Conservation (phyloP, 2,888 invertebrate species). For the Catocala nupta region DNA sequence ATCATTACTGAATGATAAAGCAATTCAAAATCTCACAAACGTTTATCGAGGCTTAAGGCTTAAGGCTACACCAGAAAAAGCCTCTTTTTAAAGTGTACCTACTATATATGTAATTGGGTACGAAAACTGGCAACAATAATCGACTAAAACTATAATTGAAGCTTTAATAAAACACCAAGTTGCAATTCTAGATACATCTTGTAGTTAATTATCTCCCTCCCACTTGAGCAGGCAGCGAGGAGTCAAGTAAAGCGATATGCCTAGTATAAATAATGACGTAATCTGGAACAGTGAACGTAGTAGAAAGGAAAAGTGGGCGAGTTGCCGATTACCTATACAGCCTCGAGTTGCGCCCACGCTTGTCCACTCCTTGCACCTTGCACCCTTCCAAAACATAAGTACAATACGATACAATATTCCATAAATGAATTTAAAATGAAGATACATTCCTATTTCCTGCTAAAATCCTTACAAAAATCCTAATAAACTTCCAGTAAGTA, state of each 20-base stretch:
- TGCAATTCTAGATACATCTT: not conserved
- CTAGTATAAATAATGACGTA: conserved; percentile 73
- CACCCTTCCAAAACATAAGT: conserved; percentile 58
- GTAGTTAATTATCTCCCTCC: conserved; percentile 9
- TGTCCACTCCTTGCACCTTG: conserved; percentile 59
- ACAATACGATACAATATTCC: not conserved
- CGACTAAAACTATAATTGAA: too few species aligned
- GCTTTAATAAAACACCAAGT: not conserved
- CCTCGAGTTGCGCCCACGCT: conserved; percentile 80
- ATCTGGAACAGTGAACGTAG: conserved; percentile 82
- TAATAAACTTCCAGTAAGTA: too few species aligned
- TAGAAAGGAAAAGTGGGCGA: conserved; percentile 86
- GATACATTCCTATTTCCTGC: not conserved
- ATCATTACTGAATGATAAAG: too few species aligned
- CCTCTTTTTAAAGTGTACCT: too few species aligned
- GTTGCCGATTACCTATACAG: conserved; percentile 68
- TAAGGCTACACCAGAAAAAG: too few species aligned
- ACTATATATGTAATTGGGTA: too few species aligned
- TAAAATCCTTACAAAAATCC: too few species aligned
- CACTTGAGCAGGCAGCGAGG: conserved; percentile 44
- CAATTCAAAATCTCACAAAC: too few species aligned
- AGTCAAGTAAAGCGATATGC: conserved; percentile 49
- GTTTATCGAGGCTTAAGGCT: too few species aligned
- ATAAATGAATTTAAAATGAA: not conserved
- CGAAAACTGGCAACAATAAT: too few species aligned